Evolutionary conservation across 2,888 invertebrate species (phyloP), one percentile per base, ranked within the genome.

Genomic region (Caenorhabditis sinica): DNA sequence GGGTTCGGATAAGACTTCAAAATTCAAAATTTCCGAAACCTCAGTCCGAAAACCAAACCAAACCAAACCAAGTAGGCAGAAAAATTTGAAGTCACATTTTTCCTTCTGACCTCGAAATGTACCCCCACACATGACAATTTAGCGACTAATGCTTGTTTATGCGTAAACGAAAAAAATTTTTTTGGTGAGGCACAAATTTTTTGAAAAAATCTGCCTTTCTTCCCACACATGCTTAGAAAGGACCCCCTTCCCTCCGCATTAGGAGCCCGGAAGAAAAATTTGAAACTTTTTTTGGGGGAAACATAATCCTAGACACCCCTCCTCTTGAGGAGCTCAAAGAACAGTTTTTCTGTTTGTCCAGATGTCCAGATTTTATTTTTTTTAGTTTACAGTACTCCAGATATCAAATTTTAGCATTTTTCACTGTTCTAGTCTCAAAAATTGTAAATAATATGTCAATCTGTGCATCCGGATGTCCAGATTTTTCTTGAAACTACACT

Each of bases 151-250:
- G 49, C 49, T 49, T 49, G 49, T 49, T 49, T 49, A 49, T 20
- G 49, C 49, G 49, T 49, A 20, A 49, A 49, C 1, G 28, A 15
- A 28, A 15, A 9, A 9, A 28, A 58, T 17, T 28, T 58, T 28
- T 58, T 15, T 5, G 30, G 4, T 28, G 9, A 58, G 15, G 15
- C 4, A 13, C n/a, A 53, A 53, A 51, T 51, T 51, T 51, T 4
- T 23, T 5, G 9, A 53, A 53, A 53, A 53, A 25, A 25, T 25
- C 11, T 23, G 3, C 5, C 30, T 25, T 60, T 8, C 43, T 63
- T 63, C 43, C 40, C 63, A 60, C 58, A 33, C 58, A 33, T 60
- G 30, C 25, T 28, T 30, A 33, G 25, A 43, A 33, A 61, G 43
- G 33, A n/a, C n/a, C n/a, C n/a, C n/a, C n/a, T n/a, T n/a, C n/a